These are phyloP conservation scores for Isichthys henryi DNA, from an alignment of 2,113 vertebrate species.

Conservation along the genomic window DNA sequence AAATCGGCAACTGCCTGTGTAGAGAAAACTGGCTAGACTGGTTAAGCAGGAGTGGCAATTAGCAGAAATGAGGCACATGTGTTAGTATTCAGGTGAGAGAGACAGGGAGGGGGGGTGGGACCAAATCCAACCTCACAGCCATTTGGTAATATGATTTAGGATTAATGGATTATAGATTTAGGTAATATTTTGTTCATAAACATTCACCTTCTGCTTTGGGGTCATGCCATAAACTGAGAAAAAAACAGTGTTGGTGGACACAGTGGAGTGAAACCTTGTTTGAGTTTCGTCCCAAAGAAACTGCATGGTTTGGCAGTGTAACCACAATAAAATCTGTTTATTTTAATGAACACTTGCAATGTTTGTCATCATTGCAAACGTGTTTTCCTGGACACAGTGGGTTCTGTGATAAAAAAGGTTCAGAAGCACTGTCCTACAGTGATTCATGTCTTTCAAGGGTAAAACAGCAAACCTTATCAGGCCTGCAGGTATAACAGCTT, in stretches of 20 bases:
- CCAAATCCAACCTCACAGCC: background rate
- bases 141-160: too few species aligned
- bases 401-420: background rate
- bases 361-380: background rate
- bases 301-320: background rate
- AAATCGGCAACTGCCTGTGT: background rate
- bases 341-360: background rate
- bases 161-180: background rate
- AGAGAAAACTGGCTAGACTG: background rate
- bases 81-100: background rate
- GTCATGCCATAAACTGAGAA: too few species aligned
- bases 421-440: background rate
- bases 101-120: background rate
- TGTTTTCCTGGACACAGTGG: background rate
- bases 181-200: background rate
- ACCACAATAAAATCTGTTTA: background rate
- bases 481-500: background rate
- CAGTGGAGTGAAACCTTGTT: background rate
- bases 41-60: background rate
- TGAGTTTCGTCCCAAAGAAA: background rate
- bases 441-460: background rate
- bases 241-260: background rate
- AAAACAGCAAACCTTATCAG: background rate
- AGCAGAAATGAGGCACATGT: background rate
- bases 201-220: background rate